Evolutionary conservation across 2,113 vertebrate genomes (phyloP).

Genomic region (Papio anubis): DNA sequence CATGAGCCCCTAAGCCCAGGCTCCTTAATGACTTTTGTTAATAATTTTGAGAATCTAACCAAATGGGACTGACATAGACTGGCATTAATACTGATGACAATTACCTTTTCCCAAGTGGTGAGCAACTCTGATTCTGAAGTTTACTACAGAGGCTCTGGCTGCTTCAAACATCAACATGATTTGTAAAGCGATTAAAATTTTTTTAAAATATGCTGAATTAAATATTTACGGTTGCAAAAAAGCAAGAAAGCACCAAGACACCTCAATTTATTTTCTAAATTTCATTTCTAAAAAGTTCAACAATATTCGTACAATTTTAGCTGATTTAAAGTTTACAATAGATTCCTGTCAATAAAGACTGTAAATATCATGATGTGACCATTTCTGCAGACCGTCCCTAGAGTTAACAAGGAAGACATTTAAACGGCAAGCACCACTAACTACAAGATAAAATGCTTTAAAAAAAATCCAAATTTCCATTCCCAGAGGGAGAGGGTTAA

Average conservation of each 20-base stretch:
- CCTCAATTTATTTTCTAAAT: neutral
- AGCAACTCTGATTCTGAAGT: neutral
- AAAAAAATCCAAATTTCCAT: conserved; percentile 25
- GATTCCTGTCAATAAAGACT: neutral
- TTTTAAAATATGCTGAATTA: neutral
- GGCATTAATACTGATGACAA: neutral
- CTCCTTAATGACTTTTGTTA: neutral
- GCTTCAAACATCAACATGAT: neutral
- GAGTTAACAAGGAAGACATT: neutral
- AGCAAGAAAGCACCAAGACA: conserved; percentile 23
- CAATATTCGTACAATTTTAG: neutral
- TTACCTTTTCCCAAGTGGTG: neutral
- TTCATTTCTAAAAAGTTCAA: conserved; percentile 8
- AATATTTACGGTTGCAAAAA: neutral
- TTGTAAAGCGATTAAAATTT: neutral
- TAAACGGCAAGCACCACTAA: neutral
- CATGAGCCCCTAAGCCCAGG: too few relatives aligned
- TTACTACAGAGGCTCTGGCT: neutral
- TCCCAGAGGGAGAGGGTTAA: neutral
- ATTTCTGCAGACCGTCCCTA: conserved; percentile 29
- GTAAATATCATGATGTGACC: conserved; percentile 12
- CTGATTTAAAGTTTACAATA: conserved; percentile 6
- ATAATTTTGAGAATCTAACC: neutral
- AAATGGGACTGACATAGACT: neutral
- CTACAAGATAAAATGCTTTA: conserved; percentile 32